phyloP scores from a whole-genome alignment of 2,797 vertebrate genomes.

The Ambastaia sidthimunki region DNA sequence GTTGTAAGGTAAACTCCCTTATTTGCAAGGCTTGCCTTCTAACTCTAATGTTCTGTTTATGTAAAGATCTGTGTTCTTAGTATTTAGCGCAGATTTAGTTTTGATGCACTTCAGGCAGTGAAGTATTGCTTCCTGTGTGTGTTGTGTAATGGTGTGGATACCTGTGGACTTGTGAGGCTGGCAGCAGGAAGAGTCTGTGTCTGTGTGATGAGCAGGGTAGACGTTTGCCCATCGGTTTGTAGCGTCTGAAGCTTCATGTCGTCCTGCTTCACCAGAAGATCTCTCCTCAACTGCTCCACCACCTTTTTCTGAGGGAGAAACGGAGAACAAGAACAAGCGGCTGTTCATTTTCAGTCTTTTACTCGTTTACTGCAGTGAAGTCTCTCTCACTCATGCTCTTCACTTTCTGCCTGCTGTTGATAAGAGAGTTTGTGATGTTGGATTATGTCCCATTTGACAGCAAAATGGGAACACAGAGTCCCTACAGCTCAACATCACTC shows the following conservation, averaged over 20 bases:
- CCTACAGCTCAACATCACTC: conserved; percentile 22
- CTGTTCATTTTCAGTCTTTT: conserved; percentile 27
- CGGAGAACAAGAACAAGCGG: conserved; percentile 17
- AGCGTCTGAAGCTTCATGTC: conserved; percentile 82
- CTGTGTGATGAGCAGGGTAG: conserved; percentile 67
- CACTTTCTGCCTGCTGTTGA: conserved; percentile 26
- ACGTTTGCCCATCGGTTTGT: conserved; percentile 58
- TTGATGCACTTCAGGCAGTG: too few species aligned
- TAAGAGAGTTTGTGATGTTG: conserved; percentile 30
- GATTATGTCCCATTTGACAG: conserved; percentile 30
- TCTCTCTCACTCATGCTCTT: conserved; percentile 20
- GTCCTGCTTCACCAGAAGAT: conserved; percentile 89
- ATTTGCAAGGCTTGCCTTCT: not conserved
- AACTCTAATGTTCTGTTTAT: not conserved
- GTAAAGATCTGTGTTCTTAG: not conserved
- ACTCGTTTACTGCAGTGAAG: conserved; percentile 25
- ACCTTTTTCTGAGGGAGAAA: conserved; percentile 82
- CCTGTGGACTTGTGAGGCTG: conserved; percentile 84
- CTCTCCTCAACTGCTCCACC: conserved; percentile 88
- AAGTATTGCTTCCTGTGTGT: not conserved
- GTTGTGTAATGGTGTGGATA: conserved; percentile 58
- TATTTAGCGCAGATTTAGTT: not conserved
- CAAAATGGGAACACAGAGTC: conserved; percentile 32
- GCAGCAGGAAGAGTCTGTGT: conserved; percentile 73
- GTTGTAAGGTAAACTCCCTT: not conserved